These are phyloP conservation scores for Vireo griseus DNA, from an alignment of 2,797 vertebrate species.

Conservation along the genomic window DNA sequence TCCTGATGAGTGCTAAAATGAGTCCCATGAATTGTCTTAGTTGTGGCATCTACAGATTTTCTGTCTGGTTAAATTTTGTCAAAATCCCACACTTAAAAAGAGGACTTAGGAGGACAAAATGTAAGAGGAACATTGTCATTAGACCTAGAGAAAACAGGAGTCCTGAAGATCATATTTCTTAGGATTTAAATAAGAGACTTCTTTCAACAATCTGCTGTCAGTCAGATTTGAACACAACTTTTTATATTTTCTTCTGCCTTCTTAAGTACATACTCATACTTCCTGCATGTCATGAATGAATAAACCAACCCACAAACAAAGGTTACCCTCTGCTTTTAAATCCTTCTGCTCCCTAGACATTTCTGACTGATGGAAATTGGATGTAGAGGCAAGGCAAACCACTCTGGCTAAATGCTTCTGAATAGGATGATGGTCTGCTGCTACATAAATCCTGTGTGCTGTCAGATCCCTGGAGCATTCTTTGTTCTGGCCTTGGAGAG, in stretches of 20 bases:
- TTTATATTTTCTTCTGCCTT: background rate
- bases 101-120: background rate
- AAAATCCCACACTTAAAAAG: background rate
- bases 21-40: background rate
- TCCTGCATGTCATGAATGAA: background rate
- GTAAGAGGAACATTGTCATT: background rate
- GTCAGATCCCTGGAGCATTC: conserved; percentile 58
- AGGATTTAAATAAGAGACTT: background rate
- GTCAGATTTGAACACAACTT: background rate
- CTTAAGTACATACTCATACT: background rate
- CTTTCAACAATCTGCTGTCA: background rate
- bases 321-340: conserved; percentile 28
- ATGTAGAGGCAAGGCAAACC: conserved; percentile 48
- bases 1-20: background rate
- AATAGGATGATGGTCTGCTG: conserved; percentile 60
- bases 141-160: background rate
- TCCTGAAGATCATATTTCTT: background rate
- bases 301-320: conserved; percentile 10
- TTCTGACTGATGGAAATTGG: conserved; percentile 59
- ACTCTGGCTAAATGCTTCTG: conserved; percentile 58
- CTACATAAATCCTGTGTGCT: conserved; percentile 57
- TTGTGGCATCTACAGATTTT: background rate
- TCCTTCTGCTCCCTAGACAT: conserved; percentile 21
- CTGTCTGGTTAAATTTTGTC: background rate
- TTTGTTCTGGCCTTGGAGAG: conserved; percentile 64